Evolutionary conservation across 2,888 invertebrate species (phyloP), one percentile per base, ranked within the genome.

Genomic region (Meta bourneti): DNA sequence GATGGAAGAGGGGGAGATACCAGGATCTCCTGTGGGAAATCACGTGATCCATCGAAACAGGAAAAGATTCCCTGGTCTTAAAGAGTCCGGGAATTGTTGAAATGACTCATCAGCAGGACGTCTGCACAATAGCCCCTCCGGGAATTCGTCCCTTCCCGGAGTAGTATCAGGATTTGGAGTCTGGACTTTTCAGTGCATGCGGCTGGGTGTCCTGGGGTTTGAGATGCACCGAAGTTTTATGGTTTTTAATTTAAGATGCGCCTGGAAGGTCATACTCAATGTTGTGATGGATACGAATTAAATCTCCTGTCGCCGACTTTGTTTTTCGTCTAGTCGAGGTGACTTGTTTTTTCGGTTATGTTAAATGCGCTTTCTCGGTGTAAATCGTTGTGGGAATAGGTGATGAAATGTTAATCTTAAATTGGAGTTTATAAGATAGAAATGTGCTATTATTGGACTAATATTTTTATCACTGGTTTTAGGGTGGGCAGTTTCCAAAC

Each of bases 41-140:
- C 87, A 72, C 19, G 71, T 80, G 87, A 87, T 80, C 69, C 54
- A 71, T 48, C 11, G 70, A 20, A 72, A 79, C 52, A 51, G 52
- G 13, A 84, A 61, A 69, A 51, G 77, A 78, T 70, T 70, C 52
- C 52, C 7, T 11, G 7, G 74, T 79, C 61, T 61, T 79, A 79
- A 79, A 61, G 51, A 75, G 48, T 34, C 79, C 52, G n/a, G 61
- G 72, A 87, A 87, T 72, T 72, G 87, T 51, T 80, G 79, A 87
- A 87, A 87, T 87, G 79, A 87, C 71, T 87, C 87, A 87, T 87
- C 87, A 80, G 72, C 19, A 48, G n/a, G 48, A 80, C 69, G 80
- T 71, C 34, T 79, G 71, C 9, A 16, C 54, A 79, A 87, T 87
- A 51, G 72, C 72, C 2, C 87, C 13, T 20, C 11, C 5, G 87